phyloP scores from a whole-genome alignment of 2,113 vertebrate species.

The Cyrtonyx montezumae region DNA sequence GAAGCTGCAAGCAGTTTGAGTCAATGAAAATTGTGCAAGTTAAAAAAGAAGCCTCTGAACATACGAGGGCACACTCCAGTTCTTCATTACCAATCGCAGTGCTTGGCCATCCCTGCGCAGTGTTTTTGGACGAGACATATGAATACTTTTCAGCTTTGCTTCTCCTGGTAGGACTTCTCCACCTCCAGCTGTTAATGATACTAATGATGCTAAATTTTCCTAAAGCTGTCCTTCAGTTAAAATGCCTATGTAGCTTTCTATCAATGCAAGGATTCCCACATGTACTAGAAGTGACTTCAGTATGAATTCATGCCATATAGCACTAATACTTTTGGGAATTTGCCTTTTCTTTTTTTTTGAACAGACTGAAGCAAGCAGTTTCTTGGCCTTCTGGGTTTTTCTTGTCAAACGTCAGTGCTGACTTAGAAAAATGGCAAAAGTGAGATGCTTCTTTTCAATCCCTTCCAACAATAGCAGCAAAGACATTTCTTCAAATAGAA shows the following conservation, averaged over 20 bases:
- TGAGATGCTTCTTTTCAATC: slow-evolving; percentile 14
- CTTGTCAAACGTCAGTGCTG: slow-evolving; percentile 24
- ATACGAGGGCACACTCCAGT: not conserved
- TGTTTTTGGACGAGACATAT: not conserved
- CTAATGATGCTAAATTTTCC: not conserved
- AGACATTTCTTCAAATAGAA: not conserved
- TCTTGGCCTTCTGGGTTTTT: slow-evolving; percentile 11
- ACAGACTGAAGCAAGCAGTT: not conserved
- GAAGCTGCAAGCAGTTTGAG: not conserved
- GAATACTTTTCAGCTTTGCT: not conserved
- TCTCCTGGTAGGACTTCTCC: not conserved
- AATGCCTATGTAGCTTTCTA: not conserved
- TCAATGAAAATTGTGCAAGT: not conserved
- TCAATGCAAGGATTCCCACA: not conserved
- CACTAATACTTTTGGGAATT: not conserved
- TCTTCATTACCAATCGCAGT: not conserved
- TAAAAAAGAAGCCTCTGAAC: not conserved
- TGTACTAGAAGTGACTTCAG: not conserved
- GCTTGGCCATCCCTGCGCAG: not conserved
- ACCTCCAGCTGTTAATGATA: not conserved
- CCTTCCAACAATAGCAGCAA: not conserved
- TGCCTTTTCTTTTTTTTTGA: not conserved
- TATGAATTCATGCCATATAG: not conserved
- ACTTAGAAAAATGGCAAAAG: slow-evolving; percentile 33
- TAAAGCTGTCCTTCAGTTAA: not conserved